A percentile compares a stretch with the other conserved stretches of the same genome.
Conservation (phyloP, 1,140 invertebrate species). For the Ctenoplectra terminalis region DNA sequence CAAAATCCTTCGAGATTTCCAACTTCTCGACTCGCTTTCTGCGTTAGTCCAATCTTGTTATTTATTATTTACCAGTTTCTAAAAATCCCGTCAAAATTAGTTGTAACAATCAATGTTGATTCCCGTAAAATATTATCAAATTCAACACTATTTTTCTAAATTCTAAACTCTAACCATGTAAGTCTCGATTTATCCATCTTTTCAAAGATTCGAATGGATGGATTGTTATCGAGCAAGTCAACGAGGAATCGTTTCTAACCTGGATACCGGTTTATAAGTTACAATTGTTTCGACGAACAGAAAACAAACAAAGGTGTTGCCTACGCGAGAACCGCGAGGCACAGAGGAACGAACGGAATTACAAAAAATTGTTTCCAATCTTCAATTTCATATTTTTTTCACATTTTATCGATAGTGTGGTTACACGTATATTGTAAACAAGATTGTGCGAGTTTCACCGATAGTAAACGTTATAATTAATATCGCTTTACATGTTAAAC, state of each 20-base stretch:
- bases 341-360: background rate
- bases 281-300: too few relatives aligned
- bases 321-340: too few relatives aligned
- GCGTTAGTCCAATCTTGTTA: slow-evolving; percentile 17
- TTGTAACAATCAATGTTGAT: background rate
- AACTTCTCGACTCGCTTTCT: slow-evolving; percentile 42
- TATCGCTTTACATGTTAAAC: background rate
- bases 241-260: too few relatives aligned
- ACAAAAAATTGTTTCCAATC: background rate
- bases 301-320: too few relatives aligned
- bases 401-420: background rate
- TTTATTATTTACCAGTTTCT: slow-evolving; percentile 27
- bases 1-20: slow-evolving; percentile 47
- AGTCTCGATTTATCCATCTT: too few relatives aligned
- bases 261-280: too few relatives aligned
- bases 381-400: slow-evolving; percentile 20
- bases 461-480: slow-evolving; percentile 22
- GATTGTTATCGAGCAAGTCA: too few relatives aligned
- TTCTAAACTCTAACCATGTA: too few relatives aligned
- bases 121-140: background rate
- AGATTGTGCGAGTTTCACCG: background rate
- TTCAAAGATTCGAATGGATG: too few relatives aligned
- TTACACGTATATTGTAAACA: background rate
- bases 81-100: slow-evolving; percentile 32
- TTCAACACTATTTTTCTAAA: too few relatives aligned